Percentiles rank a stretch among this genome's conserved stretches.
These are phyloP conservation scores for Athetis lepigone DNA, from an alignment of 2,888 invertebrate genomes.

Conservation along the genomic window DNA sequence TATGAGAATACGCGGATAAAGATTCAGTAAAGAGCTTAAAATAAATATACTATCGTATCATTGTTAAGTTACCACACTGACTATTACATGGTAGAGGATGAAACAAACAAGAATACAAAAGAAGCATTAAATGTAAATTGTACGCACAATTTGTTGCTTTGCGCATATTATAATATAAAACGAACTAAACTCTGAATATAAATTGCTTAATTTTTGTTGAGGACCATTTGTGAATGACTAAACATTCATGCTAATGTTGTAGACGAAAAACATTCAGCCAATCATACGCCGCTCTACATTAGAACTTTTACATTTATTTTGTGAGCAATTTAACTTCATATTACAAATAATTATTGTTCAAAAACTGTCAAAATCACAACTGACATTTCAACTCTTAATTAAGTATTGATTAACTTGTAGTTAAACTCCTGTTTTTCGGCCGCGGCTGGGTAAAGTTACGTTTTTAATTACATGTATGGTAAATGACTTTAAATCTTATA, in stretches of 20 bases:
- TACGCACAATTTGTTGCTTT: slow-evolving; percentile 12
- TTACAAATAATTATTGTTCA: neutral
- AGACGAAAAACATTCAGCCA: slow-evolving; percentile 16
- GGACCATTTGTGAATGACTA: slow-evolving; percentile 25
- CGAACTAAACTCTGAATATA: slow-evolving; percentile 49
- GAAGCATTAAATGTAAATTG: slow-evolving; percentile 19
- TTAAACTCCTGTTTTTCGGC: too few relatives aligned
- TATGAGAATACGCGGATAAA: too few relatives aligned
- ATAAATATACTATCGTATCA: too few relatives aligned
- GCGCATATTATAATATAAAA: slow-evolving; percentile 26
- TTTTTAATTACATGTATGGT: too few relatives aligned
- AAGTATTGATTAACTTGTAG: too few relatives aligned
- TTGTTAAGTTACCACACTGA: too few relatives aligned
- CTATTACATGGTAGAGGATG: too few relatives aligned
- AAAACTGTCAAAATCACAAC: neutral
- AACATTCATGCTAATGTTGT: slow-evolving; percentile 33
- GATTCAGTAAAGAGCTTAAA: too few relatives aligned
- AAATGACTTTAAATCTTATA: too few relatives aligned
- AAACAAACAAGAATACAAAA: neutral
- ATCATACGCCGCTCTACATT: slow-evolving; percentile 10
- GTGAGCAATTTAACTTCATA: neutral
- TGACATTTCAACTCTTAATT: too few relatives aligned
- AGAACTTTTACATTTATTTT: neutral
- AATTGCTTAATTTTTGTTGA: slow-evolving; percentile 47
- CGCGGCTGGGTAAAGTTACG: too few relatives aligned